phyloP scores from a whole-genome alignment of 2,888 invertebrate genomes.

The Melanostoma scalare region DNA sequence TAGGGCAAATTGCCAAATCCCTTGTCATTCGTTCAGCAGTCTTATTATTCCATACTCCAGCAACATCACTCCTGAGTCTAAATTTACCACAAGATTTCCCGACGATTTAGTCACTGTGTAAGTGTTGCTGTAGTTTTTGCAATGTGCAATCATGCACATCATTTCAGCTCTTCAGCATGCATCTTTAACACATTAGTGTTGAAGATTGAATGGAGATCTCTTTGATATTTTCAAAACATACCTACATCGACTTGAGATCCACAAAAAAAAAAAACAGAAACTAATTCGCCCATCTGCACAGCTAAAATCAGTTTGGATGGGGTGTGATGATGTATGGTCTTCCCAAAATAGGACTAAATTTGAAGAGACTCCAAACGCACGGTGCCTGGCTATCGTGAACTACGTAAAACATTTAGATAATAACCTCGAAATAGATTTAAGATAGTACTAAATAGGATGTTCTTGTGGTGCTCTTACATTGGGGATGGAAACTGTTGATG shows the following conservation, averaged over 20 bases:
- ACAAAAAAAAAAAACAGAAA: constrained; percentile 3
- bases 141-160: constrained; percentile 52
- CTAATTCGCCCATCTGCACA: constrained; percentile 67
- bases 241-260: constrained; percentile 16
- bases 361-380: constrained; percentile 12
- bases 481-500: constrained; percentile 16
- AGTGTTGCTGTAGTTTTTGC: too few species aligned
- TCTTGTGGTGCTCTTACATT: constrained; percentile 1
- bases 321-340: constrained; percentile 66
- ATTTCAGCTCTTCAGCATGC: constrained; percentile 35
- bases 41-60: constrained; percentile 24
- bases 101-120: constrained; percentile 59
- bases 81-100: constrained; percentile 59
- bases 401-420: constrained; percentile 65
- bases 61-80: constrained; percentile 47
- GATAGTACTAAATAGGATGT: constrained; percentile 15
- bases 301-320: constrained; percentile 38
- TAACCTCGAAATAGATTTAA: constrained; percentile 64
- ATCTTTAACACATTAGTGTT: constrained; percentile 61
- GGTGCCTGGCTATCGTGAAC: neutral
- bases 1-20: constrained; percentile 60
- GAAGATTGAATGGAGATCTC: constrained; percentile 65
- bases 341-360: constrained; percentile 63
- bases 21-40: constrained; percentile 46
- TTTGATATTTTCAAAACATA: constrained; percentile 58